Percentiles rank a stretch among this genome's conserved stretches.
Conservation (phyloP, 92 coral and sea anemone species). For the Actinostola sp. region DNA sequence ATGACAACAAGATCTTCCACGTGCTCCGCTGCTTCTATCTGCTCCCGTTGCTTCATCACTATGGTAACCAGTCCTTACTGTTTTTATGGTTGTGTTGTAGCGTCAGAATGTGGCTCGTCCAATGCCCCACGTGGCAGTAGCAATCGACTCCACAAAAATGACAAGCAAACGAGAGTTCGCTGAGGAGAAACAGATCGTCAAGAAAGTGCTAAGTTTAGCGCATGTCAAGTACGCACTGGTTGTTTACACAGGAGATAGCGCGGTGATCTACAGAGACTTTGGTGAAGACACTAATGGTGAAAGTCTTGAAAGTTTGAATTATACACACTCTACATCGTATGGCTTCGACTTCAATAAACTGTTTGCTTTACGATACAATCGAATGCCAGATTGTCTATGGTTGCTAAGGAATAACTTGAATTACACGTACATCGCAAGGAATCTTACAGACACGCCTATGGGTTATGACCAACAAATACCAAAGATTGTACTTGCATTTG, state of each 20-base stretch:
- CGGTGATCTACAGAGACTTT: slow-evolving; percentile 4
- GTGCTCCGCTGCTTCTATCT: too few relatives aligned
- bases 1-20: too few relatives aligned
- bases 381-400: slow-evolving; percentile 20
- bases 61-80: too few relatives aligned
- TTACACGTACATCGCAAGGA: slow-evolving; percentile 8
- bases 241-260: slow-evolving; percentile 6
- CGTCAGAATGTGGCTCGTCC: background rate
- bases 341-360: slow-evolving; percentile 1
- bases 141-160: slow-evolving; percentile 32
- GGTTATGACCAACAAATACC: slow-evolving; percentile 14
- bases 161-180: slow-evolving; percentile 1
- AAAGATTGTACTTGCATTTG: slow-evolving; percentile 18
- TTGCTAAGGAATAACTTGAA: slow-evolving; percentile 12
- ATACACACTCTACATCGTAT: background rate
- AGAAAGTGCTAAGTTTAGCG: background rate
- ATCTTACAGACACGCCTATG: slow-evolving; percentile 1
- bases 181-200: slow-evolving; percentile 6
- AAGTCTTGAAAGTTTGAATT: background rate
- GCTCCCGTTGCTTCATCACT: too few relatives aligned
- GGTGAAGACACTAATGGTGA: background rate
- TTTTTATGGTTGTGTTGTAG: too few relatives aligned
- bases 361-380: slow-evolving; percentile 17
- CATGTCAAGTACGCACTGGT: slow-evolving; percentile 4
- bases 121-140: slow-evolving; percentile 4